These are phyloP conservation scores for Axea sp. DNA, from an alignment of 2,888 invertebrate genomes.

Conservation along the genomic window DNA sequence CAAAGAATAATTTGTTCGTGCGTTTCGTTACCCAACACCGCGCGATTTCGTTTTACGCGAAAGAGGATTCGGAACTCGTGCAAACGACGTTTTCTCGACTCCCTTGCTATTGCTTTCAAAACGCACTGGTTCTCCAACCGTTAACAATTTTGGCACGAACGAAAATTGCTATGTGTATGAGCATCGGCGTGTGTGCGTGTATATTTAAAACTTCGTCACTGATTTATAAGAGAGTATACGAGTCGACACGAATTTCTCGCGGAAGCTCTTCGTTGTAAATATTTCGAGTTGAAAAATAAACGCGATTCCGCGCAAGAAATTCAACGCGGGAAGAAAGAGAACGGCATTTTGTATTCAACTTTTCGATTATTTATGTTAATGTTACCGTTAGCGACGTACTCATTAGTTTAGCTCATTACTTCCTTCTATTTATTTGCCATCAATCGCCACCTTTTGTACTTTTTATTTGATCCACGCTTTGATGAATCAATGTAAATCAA, in stretches of 20 bases:
- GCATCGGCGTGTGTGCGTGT: conserved; percentile 4
- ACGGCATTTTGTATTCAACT: conserved; percentile 10
- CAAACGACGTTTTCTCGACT: no score
- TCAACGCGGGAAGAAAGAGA: conserved; percentile 21
- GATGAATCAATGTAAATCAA: conserved; percentile 4
- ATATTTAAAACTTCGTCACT: conserved; percentile 1
- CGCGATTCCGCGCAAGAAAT: background rate
- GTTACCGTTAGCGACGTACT: conserved; percentile 9
- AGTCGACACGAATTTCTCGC: conserved; percentile 5
- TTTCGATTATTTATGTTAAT: conserved; percentile 26
- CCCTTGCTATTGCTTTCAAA: no score
- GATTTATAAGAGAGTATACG: conserved; percentile 19
- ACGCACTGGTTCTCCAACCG: no score
- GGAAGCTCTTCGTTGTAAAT: background rate
- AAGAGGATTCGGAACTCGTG: no score
- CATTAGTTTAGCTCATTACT: no score
- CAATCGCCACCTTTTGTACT: conserved; percentile 28
- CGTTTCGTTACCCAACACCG: no score
- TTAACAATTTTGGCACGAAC: no score
- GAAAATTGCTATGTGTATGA: no score
- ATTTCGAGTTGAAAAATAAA: background rate
- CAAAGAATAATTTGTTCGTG: no score
- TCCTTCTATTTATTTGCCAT: conserved; percentile 25
- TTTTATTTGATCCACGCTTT: conserved; percentile 22
- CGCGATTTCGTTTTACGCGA: no score